A percentile compares a stretch with the other conserved stretches of the same genome.
These are phyloP conservation scores for Sebastes iracundus DNA, from an alignment of 2,797 vertebrate species.

Conservation along the genomic window DNA sequence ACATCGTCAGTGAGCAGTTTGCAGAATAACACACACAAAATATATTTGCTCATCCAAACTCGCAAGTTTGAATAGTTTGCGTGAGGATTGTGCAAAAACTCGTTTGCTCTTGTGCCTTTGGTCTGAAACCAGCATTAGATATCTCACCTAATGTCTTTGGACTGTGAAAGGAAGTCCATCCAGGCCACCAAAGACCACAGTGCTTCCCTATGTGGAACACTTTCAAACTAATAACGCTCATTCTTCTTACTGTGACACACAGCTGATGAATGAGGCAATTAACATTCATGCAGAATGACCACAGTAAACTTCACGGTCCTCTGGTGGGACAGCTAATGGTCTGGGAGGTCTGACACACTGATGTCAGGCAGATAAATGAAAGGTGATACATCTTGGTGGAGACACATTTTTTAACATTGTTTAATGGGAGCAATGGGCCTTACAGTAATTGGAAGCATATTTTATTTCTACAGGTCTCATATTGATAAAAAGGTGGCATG, in stretches of 20 bases:
- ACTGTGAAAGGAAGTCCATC: neutral
- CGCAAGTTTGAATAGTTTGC: neutral
- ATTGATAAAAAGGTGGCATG: neutral
- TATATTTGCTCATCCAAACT: neutral
- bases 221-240: conserved; percentile 6
- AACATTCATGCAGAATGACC: neutral
- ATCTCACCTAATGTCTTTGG: neutral
- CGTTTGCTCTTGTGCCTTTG: neutral
- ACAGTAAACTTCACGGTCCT: conserved; percentile 5
- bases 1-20: neutral
- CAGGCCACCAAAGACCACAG: neutral
- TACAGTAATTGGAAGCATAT: neutral
- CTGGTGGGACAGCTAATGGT: neutral
- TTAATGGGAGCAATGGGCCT: neutral
- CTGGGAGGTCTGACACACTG: neutral
- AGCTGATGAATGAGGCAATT: conserved; percentile 42
- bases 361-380: neutral
- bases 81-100: neutral
- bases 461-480: neutral
- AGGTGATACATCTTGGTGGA: neutral
- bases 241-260: neutral
- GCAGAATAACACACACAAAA: neutral
- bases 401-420: neutral
- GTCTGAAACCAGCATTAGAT: neutral
- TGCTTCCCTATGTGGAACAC: neutral